Base-by-base conservation (phyloP, 2,888 invertebrate genomes). In the Tenthredo scrophulariae region DNA sequence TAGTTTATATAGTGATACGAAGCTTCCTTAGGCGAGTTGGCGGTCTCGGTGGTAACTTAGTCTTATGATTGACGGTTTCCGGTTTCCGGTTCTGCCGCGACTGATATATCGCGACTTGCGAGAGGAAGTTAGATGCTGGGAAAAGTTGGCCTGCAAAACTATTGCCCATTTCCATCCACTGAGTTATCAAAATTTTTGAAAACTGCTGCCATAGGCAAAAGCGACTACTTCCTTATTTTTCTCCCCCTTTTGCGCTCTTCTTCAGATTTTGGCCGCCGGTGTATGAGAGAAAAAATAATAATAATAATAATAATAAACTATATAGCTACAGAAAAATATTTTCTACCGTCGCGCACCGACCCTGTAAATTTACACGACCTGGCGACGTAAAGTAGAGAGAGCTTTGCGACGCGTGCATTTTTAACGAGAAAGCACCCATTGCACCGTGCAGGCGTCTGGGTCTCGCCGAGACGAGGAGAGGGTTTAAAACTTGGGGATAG, bases 11-110 rank as follows among this genome's bases (percentile, higher is more conserved):
- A 84, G 29, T 46, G 67, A 46, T 67, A 70, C 67, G 83, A 26
- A 46, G 70, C 50, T 84, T 74, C 46, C 75, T 74, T 58, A 43
- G 83, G 74, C 54, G 80, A 46, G 62, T 75, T 84, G 54, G 85
- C 84, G 84, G 75, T 82, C 77, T 80, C 82, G 86, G 79, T 70
- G 86, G 87, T 87, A 87, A 86, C 86, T 91, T 90, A 89, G 90
- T 89, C 89, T 88, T 90, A 90, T 90, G 91, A 91, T 90, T 90
- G 91, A 91, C 91, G 91, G 90, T 91, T 91, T 91, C 90, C 91
- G 88, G 89, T 90, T 67, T 91, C 91, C 91, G 90, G 89, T 87
- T 89, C 87, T 87, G 87, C 88, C 84, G 87, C 77, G 88, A 89
- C 90, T 90, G 90, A 91, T 91, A 91, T 90, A 89, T 89, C 89